Evolutionary conservation across 2,113 vertebrate genomes (phyloP).

Genomic region (Aythya baeri): DNA sequence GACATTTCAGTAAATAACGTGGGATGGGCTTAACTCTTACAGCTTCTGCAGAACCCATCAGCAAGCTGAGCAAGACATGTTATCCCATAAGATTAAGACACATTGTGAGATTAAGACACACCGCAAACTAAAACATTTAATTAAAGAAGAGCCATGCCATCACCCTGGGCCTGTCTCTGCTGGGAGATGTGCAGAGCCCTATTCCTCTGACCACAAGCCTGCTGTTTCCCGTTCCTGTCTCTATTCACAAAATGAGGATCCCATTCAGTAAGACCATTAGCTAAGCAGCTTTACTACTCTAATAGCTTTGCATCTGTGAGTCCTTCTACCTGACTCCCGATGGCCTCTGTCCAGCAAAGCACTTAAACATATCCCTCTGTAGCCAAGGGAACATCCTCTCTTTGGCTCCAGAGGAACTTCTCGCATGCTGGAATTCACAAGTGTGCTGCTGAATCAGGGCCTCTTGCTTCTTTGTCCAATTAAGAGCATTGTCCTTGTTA

Average conservation of each 20-base stretch:
- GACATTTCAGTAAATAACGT: neutral
- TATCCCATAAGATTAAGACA: neutral
- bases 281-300: neutral
- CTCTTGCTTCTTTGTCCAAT: neutral
- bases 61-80: neutral
- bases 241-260: constrained; percentile 8
- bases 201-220: neutral
- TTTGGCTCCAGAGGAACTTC: neutral
- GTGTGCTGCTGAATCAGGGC: neutral
- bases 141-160: neutral
- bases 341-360: constrained; percentile 8
- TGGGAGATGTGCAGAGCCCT: neutral
- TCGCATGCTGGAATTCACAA: neutral
- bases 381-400: neutral
- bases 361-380: neutral
- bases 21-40: neutral
- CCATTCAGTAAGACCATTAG: neutral
- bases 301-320: neutral
- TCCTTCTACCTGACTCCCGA: neutral
- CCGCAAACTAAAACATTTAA: neutral
- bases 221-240: neutral
- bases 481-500: neutral
- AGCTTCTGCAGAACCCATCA: neutral
- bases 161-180: neutral
- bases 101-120: neutral